Conservation (phyloP, 2,113 vertebrate species). For the Tachysurus fulvidraco region DNA sequence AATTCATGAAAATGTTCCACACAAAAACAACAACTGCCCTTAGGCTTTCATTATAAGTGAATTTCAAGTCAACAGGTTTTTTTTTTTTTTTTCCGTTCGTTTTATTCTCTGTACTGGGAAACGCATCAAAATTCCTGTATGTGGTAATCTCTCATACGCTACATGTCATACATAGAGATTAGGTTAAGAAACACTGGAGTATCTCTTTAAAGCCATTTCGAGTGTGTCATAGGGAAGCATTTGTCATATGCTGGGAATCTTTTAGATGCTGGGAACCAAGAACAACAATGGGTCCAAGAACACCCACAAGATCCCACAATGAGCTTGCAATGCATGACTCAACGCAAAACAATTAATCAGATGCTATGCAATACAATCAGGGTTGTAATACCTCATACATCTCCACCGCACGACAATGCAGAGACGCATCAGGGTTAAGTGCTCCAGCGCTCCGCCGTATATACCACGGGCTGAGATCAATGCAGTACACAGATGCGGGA, state of each 20-base stretch:
- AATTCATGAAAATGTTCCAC: conserved; percentile 1
- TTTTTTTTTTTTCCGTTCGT: neutral
- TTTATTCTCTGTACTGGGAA: neutral
- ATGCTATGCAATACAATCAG: conserved; percentile 22
- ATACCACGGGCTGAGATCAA: neutral
- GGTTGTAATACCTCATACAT: conserved; percentile 34
- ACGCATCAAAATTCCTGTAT: neutral
- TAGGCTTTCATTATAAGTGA: conserved; percentile 4
- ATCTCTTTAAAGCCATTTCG: conserved; percentile 14
- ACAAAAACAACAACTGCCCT: neutral
- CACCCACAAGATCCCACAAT: conserved; percentile 33
- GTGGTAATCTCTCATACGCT: neutral
- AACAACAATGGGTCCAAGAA: conserved; percentile 48
- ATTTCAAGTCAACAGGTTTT: neutral
- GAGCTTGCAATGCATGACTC: conserved; percentile 31
- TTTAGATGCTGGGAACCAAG: conserved; percentile 41
- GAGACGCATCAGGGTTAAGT: conserved; percentile 26
- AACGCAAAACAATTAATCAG: conserved; percentile 47
- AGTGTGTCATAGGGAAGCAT: conserved; percentile 40
- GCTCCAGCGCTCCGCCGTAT: neutral
- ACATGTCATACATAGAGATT: neutral
- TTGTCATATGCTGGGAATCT: conserved; percentile 44
- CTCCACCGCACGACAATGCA: conserved; percentile 37
- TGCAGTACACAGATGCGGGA: neutral
- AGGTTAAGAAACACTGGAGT: neutral